phyloP scores from a whole-genome alignment of 30 jellyfish, hydroid and myxozoan genomes.

The Hydra vulgaris region DNA sequence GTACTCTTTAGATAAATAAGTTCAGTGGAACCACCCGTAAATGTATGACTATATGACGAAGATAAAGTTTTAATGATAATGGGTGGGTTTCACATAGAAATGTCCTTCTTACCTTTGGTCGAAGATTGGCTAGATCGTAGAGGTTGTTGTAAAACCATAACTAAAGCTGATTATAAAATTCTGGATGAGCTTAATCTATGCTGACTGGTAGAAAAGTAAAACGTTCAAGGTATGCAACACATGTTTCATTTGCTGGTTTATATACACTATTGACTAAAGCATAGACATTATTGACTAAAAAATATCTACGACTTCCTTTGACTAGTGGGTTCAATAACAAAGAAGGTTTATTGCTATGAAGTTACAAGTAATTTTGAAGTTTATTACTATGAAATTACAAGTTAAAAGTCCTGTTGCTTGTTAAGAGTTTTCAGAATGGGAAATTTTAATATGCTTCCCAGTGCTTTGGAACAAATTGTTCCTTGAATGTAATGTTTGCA shows the following conservation, averaged over 20 bases:
- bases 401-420: slow-evolving; percentile 1
- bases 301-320: neutral
- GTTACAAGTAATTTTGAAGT: too few relatives aligned
- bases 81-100: slow-evolving; percentile 29
- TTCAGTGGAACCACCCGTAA: slow-evolving; percentile 20
- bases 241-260: slow-evolving; percentile 1
- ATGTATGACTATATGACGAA: slow-evolving; percentile 24
- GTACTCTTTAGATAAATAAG: slow-evolving; percentile 16
- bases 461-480: neutral
- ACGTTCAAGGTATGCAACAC: neutral
- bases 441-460: neutral
- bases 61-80: slow-evolving; percentile 19
- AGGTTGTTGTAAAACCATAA: neutral
- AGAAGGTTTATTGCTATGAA: slow-evolving; percentile 6
- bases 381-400: too few relatives aligned
- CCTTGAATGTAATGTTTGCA: neutral
- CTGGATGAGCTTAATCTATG: slow-evolving; percentile 6
- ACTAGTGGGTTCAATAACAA: neutral
- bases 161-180: neutral
- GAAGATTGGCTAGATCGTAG: too few relatives aligned
- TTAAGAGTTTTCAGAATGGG: slow-evolving; percentile 6
- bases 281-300: too few relatives aligned
- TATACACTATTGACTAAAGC: neutral
- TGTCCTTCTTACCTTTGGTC: slow-evolving; percentile 1
- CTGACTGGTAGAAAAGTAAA: slow-evolving; percentile 1